Evolutionary conservation across 2,888 invertebrate species (phyloP).

Genomic region (Heliconius cydno): DNA sequence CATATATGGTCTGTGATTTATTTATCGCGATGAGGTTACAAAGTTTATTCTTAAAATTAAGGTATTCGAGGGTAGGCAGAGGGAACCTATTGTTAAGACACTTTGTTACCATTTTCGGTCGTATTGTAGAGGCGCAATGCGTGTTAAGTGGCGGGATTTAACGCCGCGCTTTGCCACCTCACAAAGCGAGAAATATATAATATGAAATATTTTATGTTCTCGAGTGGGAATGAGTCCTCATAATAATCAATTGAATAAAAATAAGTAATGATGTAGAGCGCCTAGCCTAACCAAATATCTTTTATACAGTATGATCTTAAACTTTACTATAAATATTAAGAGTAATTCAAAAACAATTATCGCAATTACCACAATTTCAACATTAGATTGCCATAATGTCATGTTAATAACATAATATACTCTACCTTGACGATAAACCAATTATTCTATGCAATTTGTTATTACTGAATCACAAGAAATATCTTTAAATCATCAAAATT

Average conservation of each 20-base stretch:
- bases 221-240: no score
- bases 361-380: slow-evolving; percentile 20
- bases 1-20: background rate
- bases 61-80: no score
- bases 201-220: no score
- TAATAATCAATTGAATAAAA: background rate
- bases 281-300: background rate
- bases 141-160: no score
- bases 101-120: no score
- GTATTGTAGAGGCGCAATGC: no score
- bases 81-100: no score
- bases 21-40: background rate
- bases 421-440: slow-evolving; percentile 1
- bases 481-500: slow-evolving; percentile 15
- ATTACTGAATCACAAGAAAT: slow-evolving; percentile 8
- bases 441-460: slow-evolving; percentile 10
- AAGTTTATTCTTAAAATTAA: background rate
- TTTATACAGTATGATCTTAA: no score
- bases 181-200: no score
- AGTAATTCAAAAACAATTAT: slow-evolving; percentile 26
- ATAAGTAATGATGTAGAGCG: background rate
- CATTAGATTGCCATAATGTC: slow-evolving; percentile 32
- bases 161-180: no score
- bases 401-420: slow-evolving; percentile 36
- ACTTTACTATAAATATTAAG: background rate